These are phyloP conservation scores for Drosophila truncata DNA, from an alignment of 1,140 invertebrate genomes.

Conservation along the genomic window DNA sequence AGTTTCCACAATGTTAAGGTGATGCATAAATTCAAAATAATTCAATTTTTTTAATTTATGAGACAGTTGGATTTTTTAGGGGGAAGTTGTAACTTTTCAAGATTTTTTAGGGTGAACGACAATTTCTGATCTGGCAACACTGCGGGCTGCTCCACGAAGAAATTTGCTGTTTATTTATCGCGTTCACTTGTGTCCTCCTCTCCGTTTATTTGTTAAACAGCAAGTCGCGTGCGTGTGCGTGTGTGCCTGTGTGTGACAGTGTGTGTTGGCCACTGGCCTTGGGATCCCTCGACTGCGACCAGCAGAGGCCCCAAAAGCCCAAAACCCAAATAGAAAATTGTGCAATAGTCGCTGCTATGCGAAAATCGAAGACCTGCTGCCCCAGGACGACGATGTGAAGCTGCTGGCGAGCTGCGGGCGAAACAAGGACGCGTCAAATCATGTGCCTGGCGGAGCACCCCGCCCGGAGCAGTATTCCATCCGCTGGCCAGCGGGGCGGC, in stretches of 20 bases:
- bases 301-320: slow-evolving; percentile 19
- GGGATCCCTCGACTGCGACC: slow-evolving; percentile 25
- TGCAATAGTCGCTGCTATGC: slow-evolving; percentile 59
- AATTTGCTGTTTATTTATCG: slow-evolving; percentile 19
- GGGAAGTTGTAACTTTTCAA: no score
- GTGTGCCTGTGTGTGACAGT: slow-evolving; percentile 47
- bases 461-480: slow-evolving; percentile 44
- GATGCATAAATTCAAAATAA: no score
- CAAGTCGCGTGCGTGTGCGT: slow-evolving; percentile 22
- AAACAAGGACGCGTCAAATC: slow-evolving; percentile 57
- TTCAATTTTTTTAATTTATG: no score
- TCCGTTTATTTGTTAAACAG: slow-evolving; percentile 51
- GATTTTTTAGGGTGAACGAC: no score
- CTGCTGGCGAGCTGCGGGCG: slow-evolving; percentile 46
- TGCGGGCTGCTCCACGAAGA: not conserved
- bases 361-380: slow-evolving; percentile 66
- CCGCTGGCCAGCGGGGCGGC: slow-evolving; percentile 32
- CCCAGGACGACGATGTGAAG: slow-evolving; percentile 72
- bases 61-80: no score
- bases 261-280: slow-evolving; percentile 35
- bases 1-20: no score
- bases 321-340: slow-evolving; percentile 52
- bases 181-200: slow-evolving; percentile 3
- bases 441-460: slow-evolving; percentile 81
- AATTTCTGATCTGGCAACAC: no score